Conservation (phyloP, 2,797 vertebrate genomes). For the Pempheris klunzingeri region DNA sequence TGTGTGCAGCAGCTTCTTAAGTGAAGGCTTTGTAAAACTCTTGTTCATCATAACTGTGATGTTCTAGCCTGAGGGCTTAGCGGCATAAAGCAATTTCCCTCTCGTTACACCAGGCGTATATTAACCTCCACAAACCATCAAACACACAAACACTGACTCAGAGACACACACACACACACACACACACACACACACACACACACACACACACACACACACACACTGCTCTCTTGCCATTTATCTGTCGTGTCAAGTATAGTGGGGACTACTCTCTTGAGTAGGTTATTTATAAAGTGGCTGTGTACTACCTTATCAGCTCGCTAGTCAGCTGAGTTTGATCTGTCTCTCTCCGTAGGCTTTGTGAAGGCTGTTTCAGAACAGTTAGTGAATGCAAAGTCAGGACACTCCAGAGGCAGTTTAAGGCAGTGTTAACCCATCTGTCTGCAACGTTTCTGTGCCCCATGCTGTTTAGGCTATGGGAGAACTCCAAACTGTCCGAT, state of each 20-base stretch:
- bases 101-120: constrained; percentile 77
- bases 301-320: constrained; percentile 63
- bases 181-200: constrained; percentile 64
- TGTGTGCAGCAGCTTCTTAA: constrained; percentile 67
- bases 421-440: constrained; percentile 30
- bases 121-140: constrained; percentile 75
- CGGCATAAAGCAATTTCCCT: constrained; percentile 79
- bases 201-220: constrained; percentile 32
- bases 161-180: constrained; percentile 15
- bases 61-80: constrained; percentile 75
- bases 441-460: not conserved
- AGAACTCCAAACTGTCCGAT: too few relatives aligned
- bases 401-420: constrained; percentile 18
- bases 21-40: constrained; percentile 78
- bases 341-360: constrained; percentile 27
- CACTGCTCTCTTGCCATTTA: constrained; percentile 67
- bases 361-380: constrained; percentile 48
- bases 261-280: constrained; percentile 67
- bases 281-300: constrained; percentile 71
- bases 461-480: too few relatives aligned
- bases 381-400: constrained; percentile 40
- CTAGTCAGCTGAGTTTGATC: constrained; percentile 48
- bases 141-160: constrained; percentile 54
- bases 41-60: constrained; percentile 81
- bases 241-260: constrained; percentile 72